These are phyloP conservation scores for Ophioderma brevispina DNA, from an alignment of 35 echinoderm and acorn worm genomes.

Conservation along the genomic window DNA sequence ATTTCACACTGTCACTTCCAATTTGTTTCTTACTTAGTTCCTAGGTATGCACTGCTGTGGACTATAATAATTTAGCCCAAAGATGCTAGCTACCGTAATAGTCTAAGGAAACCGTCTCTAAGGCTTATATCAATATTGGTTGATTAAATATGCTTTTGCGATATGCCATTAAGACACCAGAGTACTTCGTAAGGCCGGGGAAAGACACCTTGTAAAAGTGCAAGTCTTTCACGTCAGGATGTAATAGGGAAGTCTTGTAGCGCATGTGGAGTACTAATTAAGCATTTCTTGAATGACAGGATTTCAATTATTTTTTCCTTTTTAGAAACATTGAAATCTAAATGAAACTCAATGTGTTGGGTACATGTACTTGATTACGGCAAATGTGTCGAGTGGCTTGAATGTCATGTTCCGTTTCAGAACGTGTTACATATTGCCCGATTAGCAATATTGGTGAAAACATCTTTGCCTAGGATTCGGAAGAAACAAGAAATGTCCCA, in stretches of 20 bases:
- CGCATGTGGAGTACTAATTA: neutral
- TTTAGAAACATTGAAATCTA: neutral
- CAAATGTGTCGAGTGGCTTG: neutral
- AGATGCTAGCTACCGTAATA: neutral
- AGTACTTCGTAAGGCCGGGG: neutral
- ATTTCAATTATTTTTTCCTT: conserved; percentile 12
- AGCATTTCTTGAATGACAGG: neutral
- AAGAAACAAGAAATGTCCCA: conserved; percentile 14
- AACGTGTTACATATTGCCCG: neutral
- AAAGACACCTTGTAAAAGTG: conserved; percentile 10
- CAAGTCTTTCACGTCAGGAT: neutral
- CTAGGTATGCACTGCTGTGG: neutral
- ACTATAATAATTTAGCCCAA: conserved; percentile 3
- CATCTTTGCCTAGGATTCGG: neutral
- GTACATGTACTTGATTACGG: neutral
- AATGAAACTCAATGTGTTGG: neutral
- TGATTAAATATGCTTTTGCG: conserved; percentile 9
- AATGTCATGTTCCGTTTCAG: neutral
- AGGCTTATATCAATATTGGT: conserved; percentile 14
- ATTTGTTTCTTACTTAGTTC: conserved; percentile 7
- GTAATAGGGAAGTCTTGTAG: neutral
- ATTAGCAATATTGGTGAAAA: neutral
- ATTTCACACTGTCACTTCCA: conserved; percentile 9
- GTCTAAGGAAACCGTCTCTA: conserved; percentile 9
- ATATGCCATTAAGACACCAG: neutral